A percentile compares a stretch with the other conserved stretches of the same genome.
phyloP scores from a whole-genome alignment of 64 coral and sea anemone species.

The Acropora yongei region DNA sequence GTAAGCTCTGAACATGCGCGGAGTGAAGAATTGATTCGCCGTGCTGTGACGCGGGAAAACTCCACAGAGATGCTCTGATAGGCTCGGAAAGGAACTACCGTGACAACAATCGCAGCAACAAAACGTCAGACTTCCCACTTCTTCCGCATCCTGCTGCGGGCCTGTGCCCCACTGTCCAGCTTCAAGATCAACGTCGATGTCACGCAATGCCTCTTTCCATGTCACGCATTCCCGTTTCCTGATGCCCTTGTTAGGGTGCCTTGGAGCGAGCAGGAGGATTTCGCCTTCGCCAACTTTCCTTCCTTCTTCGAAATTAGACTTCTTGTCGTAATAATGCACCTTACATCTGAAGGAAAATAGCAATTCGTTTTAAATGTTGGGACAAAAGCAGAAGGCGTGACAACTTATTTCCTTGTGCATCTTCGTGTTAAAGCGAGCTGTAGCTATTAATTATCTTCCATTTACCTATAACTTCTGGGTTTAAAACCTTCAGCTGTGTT shows the following conservation, averaged over 20 bases:
- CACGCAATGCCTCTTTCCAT: conserved; percentile 59
- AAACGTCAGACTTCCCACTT: conserved; percentile 68
- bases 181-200: conserved; percentile 51
- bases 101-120: conserved; percentile 87
- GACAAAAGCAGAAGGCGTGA: too few species aligned
- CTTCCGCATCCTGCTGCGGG: conserved; percentile 50
- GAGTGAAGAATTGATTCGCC: conserved; percentile 72
- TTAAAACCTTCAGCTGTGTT: not conserved
- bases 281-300: conserved; percentile 60
- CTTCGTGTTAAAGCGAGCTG: too few species aligned
- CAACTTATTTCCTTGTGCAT: too few species aligned
- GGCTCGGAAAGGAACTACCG: not conserved
- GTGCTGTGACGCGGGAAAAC: conserved; percentile 61
- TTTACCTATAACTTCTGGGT: conserved; percentile 43
- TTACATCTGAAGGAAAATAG: conserved; percentile 42
- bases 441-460: not conserved
- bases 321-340: conserved; percentile 67
- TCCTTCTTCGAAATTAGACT: conserved; percentile 6
- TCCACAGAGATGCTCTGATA: conserved; percentile 29
- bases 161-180: conserved; percentile 63
- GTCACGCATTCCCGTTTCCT: not conserved
- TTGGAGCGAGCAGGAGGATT: conserved; percentile 59
- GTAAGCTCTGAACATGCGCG: conserved; percentile 66
- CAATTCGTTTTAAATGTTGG: not conserved
- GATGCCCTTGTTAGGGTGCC: conserved; percentile 18